phyloP scores from a whole-genome alignment of 2,888 invertebrate genomes.

The Aspidapion aeneum region DNA sequence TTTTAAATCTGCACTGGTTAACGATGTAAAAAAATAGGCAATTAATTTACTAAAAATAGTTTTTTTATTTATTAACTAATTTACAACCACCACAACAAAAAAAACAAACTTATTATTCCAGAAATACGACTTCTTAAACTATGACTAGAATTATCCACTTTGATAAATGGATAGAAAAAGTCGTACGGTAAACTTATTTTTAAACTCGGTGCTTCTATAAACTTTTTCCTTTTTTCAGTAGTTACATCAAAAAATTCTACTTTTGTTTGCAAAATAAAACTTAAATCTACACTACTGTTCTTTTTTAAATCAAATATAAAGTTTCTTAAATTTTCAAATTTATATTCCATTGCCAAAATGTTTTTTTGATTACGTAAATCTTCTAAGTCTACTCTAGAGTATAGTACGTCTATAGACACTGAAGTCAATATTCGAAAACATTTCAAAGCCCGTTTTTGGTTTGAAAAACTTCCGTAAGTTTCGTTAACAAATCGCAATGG shows the following conservation, averaged over 20 bases:
- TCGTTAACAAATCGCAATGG: slow-evolving; percentile 36
- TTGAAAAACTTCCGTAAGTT: slow-evolving; percentile 39
- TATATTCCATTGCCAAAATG: slow-evolving; percentile 37
- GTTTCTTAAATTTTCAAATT: slow-evolving; percentile 22
- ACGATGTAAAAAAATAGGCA: too few species aligned
- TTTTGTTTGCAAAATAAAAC: slow-evolving; percentile 32
- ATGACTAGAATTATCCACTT: slow-evolving; percentile 39
- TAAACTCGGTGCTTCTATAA: slow-evolving; percentile 55
- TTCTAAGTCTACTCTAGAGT: slow-evolving; percentile 45
- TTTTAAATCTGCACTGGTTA: too few species aligned
- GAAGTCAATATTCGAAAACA: slow-evolving; percentile 44
- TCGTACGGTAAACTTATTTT: slow-evolving; percentile 56
- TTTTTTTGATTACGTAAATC: slow-evolving; percentile 41
- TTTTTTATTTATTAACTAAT: too few species aligned
- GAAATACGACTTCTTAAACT: too few species aligned
- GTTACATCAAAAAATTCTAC: slow-evolving; percentile 51
- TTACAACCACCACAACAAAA: too few species aligned
- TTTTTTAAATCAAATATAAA: slow-evolving; percentile 12
- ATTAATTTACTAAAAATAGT: too few species aligned
- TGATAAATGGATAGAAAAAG: slow-evolving; percentile 61
- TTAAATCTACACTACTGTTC: slow-evolving; percentile 18
- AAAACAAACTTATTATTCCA: too few species aligned
- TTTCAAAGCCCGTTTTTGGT: slow-evolving; percentile 35
- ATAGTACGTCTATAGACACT: slow-evolving; percentile 47
- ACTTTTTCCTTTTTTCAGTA: slow-evolving; percentile 45